Percentiles rank a stretch among this genome's conserved stretches.
Conservation (phyloP, 2,113 vertebrate species). For the Cololabis saira region DNA sequence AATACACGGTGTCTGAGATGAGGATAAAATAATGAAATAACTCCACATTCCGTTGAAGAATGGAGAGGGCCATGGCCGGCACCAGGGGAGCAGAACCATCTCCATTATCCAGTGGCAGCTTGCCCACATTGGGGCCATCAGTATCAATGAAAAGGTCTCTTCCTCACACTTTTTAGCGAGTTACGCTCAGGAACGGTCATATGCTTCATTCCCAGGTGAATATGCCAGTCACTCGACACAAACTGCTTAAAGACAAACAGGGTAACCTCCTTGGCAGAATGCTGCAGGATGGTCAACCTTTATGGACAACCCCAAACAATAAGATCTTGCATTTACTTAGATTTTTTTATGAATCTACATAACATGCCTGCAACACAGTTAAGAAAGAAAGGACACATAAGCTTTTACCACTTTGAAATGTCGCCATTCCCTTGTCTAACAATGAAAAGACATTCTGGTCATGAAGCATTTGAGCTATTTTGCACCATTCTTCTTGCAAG, state of each 20-base stretch:
- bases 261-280: not conserved
- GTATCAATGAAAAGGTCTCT: conserved; percentile 36
- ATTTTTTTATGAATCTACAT: too few species aligned
- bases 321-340: too few species aligned
- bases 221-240: not conserved
- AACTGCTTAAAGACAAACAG: conserved; percentile 1
- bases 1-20: conserved; percentile 14
- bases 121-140: conserved; percentile 44
- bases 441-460: too few species aligned
- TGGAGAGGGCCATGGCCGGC: conserved; percentile 14
- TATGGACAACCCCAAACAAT: too few species aligned
- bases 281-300: not conserved
- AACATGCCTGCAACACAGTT: too few species aligned
- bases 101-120: conserved; percentile 58
- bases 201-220: conserved; percentile 4
- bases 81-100: conserved; percentile 50
- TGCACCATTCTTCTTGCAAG: too few species aligned
- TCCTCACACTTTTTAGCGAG: conserved; percentile 15
- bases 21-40: conserved; percentile 53
- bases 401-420: too few species aligned
- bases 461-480: too few species aligned
- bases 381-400: too few species aligned
- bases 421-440: too few species aligned
- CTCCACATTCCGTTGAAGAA: conserved; percentile 17
- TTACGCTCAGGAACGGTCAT: conserved; percentile 1